Percentiles rank a stretch among this genome's conserved stretches.
These are phyloP conservation scores for Amphipoea lucens DNA, from an alignment of 2,888 invertebrate species.

Conservation along the genomic window DNA sequence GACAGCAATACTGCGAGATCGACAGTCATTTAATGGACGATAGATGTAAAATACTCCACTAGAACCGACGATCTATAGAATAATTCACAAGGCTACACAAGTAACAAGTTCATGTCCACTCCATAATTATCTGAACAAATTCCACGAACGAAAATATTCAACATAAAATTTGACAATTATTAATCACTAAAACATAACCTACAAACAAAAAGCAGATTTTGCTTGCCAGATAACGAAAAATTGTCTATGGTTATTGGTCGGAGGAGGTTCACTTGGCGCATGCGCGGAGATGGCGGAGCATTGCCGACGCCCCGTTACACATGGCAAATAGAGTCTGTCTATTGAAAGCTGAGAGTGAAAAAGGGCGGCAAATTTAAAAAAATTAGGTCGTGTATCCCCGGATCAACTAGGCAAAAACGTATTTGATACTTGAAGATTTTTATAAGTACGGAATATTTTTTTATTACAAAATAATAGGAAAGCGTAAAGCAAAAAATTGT, in stretches of 20 bases:
- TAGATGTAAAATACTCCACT: slow-evolving; percentile 63
- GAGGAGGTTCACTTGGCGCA: slow-evolving; percentile 73
- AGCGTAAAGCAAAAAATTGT: too few species aligned
- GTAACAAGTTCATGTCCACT: slow-evolving; percentile 74
- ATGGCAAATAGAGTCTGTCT: too few species aligned
- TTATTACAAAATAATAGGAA: too few species aligned
- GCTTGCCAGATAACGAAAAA: slow-evolving; percentile 78
- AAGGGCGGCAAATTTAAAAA: too few species aligned
- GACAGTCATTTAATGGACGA: slow-evolving; percentile 75
- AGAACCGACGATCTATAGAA: slow-evolving; percentile 56
- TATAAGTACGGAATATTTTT: too few species aligned
- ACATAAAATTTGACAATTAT: slow-evolving; percentile 88
- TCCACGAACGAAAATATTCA: slow-evolving; percentile 80
- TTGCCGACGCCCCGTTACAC: slow-evolving; percentile 60
- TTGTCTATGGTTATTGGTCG: slow-evolving; percentile 80
- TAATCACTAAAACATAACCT: slow-evolving; percentile 88
- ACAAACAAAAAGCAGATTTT: slow-evolving; percentile 82
- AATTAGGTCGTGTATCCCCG: too few species aligned
- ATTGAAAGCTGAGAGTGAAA: too few species aligned
- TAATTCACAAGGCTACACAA: slow-evolving; percentile 67
- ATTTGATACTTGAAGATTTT: too few species aligned
- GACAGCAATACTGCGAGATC: slow-evolving; percentile 71
- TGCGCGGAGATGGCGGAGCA: slow-evolving; percentile 74
- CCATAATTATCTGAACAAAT: slow-evolving; percentile 75
- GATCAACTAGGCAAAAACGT: too few species aligned